Base-by-base conservation (phyloP, 2,888 invertebrate genomes). In the Rhodophaea formosa region DNA sequence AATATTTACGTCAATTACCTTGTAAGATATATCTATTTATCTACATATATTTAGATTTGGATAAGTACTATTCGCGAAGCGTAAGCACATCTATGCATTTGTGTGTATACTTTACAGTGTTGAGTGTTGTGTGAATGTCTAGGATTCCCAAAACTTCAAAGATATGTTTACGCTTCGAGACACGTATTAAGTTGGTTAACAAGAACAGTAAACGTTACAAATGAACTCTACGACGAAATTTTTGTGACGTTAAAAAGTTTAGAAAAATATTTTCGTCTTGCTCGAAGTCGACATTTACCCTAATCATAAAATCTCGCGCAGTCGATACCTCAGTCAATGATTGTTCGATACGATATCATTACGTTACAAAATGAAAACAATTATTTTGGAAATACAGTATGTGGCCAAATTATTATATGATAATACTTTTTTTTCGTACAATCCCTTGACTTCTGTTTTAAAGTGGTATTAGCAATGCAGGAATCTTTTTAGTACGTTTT, bases 201-300 rank as follows among this genome's bases (percentile, higher is more conserved):
- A 70, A 80, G 80, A 83, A 84, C 78, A 80, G 76, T 86, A 83
- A 82, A 87, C 75, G 78, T 66, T 83, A 85, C 71, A 83, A 86
- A 86, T 81, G 81, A 82, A 75, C 72, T 74, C 74, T 80, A 83
- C 77, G 71, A 75, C 77, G 72, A 78, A 77, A 75, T 75, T 73
- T 74, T 77, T 81, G 83, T 81, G 86, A 87, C 86, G 67, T 85
- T 75, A 88, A 89, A 91, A 91, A 84, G 87, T 88, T 86, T 91
- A 90, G 89, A 91, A 91, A 90, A 91, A 91, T 89, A 89, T 85
- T 82, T 80, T 76, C 77, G 74, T 81, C 73, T 81, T 77, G 75
- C 72, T 72, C 79, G 80, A 82, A 84, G 81, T 84, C 84, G 82
- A 86, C 82, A 69, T 78, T 71, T 84, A 86, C 81, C 84, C 85